phyloP scores from a whole-genome alignment of 2,113 vertebrate genomes.

The Rynchops niger region DNA sequence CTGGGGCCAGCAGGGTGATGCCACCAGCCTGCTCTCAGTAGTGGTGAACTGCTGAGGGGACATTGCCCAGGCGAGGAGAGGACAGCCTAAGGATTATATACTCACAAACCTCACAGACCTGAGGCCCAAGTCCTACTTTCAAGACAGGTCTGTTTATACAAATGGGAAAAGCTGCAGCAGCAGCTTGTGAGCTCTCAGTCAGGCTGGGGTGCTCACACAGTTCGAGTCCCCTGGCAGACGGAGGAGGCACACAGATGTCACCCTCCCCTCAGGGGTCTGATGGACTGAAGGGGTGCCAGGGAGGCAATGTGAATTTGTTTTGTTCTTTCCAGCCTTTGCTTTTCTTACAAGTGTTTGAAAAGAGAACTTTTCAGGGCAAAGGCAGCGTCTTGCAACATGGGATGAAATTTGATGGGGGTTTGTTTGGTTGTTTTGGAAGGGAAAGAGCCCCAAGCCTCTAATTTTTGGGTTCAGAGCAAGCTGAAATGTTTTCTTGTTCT shows the following conservation, averaged over 20 bases:
- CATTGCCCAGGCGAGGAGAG: not conserved
- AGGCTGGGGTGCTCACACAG: not conserved
- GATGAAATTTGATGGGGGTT: not conserved
- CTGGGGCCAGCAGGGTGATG: not conserved
- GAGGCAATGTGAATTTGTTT: not conserved
- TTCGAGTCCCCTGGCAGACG: not conserved
- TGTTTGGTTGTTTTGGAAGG: constrained; percentile 52
- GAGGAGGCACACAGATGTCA: not conserved
- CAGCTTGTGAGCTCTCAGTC: not conserved
- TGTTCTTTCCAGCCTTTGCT: constrained; percentile 15
- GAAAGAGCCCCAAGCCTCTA: not conserved
- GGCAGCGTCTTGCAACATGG: not conserved
- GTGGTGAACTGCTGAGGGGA: not conserved
- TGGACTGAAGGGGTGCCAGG: not conserved
- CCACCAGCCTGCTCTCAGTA: not conserved
- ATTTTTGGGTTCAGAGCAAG: not conserved
- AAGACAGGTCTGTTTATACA: not conserved
- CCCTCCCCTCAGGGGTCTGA: not conserved
- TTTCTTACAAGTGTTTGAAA: not conserved
- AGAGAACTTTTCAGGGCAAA: constrained; percentile 2
- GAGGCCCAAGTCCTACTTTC: not conserved
- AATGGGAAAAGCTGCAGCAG: not conserved
- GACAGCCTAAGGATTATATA: not conserved
- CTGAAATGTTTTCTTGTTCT: constrained; percentile 22
- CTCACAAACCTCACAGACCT: not conserved